A percentile compares a stretch with the other conserved stretches of the same genome.
These are phyloP conservation scores for Camelus dromedarius DNA, from an alignment of 2,113 vertebrate species.

Conservation along the genomic window DNA sequence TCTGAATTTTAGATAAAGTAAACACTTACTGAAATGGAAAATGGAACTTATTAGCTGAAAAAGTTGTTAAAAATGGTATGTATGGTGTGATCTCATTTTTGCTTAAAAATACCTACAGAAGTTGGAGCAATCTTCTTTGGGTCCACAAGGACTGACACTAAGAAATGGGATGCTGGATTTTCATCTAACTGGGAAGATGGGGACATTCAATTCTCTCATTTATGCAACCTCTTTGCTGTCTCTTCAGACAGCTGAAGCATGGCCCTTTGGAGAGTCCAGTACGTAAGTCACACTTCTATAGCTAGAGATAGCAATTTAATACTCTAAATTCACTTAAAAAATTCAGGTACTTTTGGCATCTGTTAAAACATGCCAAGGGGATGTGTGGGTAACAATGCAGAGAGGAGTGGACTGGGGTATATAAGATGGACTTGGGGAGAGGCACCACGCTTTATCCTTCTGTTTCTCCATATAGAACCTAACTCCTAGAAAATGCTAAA, in stretches of 20 bases:
- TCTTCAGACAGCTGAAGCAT: not conserved
- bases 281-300: not conserved
- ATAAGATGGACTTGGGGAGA: rapidly evolving
- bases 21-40: not conserved
- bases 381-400: no score
- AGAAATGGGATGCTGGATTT: not conserved
- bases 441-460: not conserved
- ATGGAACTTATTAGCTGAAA: not conserved
- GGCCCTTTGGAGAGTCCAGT: not conserved
- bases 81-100: not conserved
- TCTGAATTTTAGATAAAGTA: not conserved
- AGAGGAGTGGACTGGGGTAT: not conserved
- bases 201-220: not conserved
- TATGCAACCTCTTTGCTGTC: rapidly evolving
- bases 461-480: no score
- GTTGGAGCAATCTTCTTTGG: not conserved
- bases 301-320: slow-evolving; percentile 21
- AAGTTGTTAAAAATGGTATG: not conserved
- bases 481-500: not conserved
- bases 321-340: not conserved
- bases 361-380: not conserved
- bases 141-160: not conserved
- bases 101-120: not conserved
- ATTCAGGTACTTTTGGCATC: not conserved
- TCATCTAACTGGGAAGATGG: not conserved